Conservation (phyloP, 2,888 invertebrate species). For the Drosophila neonasuta region DNA sequence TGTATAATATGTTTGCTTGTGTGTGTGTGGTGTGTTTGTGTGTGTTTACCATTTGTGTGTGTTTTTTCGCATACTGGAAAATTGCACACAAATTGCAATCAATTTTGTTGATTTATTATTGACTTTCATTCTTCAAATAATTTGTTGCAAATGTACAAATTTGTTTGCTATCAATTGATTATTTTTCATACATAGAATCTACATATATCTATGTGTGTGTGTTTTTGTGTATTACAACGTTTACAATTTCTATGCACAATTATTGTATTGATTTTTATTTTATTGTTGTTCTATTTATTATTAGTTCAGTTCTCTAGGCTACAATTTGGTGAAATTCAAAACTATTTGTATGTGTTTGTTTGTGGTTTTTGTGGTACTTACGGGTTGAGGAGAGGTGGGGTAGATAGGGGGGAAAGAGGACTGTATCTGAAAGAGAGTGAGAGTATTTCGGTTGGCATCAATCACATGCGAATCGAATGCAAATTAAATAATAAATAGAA, state of each 20-base stretch:
- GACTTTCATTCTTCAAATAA: slow-evolving; percentile 44
- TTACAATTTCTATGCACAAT: slow-evolving; percentile 46
- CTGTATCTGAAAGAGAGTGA: neutral
- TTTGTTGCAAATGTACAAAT: slow-evolving; percentile 36
- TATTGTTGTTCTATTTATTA: slow-evolving; percentile 14
- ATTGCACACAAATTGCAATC: slow-evolving; percentile 45
- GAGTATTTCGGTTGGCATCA: neutral
- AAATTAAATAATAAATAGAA: slow-evolving; percentile 22
- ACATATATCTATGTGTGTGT: slow-evolving; percentile 3
- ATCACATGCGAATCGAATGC: neutral
- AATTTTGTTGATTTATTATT: slow-evolving; percentile 37
- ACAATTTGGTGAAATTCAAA: slow-evolving; percentile 43
- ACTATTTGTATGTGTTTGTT: slow-evolving; percentile 31
- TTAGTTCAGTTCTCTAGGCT: slow-evolving; percentile 50
- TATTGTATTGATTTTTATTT: slow-evolving; percentile 28
- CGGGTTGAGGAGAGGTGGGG: slow-evolving; percentile 10
- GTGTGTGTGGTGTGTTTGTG: slow-evolving; percentile 7
- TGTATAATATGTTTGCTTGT: slow-evolving; percentile 21
- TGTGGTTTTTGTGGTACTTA: slow-evolving; percentile 35
- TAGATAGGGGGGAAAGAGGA: slow-evolving; percentile 2
- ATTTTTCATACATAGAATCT: slow-evolving; percentile 11
- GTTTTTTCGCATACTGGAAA: neutral
- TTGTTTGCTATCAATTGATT: slow-evolving; percentile 21
- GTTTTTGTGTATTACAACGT: slow-evolving; percentile 10
- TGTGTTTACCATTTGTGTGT: slow-evolving; percentile 11